phyloP scores from a whole-genome alignment of 2,888 invertebrate genomes.

The Tineola bisselliella region DNA sequence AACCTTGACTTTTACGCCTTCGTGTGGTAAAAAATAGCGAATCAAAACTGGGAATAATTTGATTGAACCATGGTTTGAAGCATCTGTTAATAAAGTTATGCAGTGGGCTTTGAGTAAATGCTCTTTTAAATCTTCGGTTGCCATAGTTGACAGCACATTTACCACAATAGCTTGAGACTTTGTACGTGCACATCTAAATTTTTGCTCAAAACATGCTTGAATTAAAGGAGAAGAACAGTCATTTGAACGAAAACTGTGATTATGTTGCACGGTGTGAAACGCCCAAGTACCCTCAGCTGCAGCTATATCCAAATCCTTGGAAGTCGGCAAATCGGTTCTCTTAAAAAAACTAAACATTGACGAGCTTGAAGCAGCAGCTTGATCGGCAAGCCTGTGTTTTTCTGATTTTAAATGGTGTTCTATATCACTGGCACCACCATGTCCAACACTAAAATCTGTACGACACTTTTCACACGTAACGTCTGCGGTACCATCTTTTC shows the following conservation, averaged over 20 bases:
- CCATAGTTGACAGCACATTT: conserved; percentile 22
- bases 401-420: conserved; percentile 22
- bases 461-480: conserved; percentile 20
- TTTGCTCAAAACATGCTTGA: too few species aligned
- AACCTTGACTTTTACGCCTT: conserved; percentile 23
- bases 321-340: conserved; percentile 17
- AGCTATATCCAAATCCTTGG: conserved; percentile 22
- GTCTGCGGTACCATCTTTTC: not conserved
- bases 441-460: conserved; percentile 22
- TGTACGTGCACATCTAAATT: too few species aligned
- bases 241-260: conserved; percentile 19
- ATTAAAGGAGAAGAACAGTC: too few species aligned
- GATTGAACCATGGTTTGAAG: conserved; percentile 26
- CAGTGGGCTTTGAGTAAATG: conserved; percentile 21
- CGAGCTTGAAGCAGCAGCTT: conserved; percentile 19
- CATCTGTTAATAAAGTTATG: conserved; percentile 24
- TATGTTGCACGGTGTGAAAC: conserved; percentile 17
- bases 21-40: conserved; percentile 22
- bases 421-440: conserved; percentile 19
- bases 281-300: conserved; percentile 15
- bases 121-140: conserved; percentile 23
- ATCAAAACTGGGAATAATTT: conserved; percentile 27
- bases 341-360: conserved; percentile 18
- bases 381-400: conserved; percentile 23
- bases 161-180: too few species aligned